Base-by-base conservation (phyloP, 2,888 invertebrate species). In the Phymatocera aterrima region DNA sequence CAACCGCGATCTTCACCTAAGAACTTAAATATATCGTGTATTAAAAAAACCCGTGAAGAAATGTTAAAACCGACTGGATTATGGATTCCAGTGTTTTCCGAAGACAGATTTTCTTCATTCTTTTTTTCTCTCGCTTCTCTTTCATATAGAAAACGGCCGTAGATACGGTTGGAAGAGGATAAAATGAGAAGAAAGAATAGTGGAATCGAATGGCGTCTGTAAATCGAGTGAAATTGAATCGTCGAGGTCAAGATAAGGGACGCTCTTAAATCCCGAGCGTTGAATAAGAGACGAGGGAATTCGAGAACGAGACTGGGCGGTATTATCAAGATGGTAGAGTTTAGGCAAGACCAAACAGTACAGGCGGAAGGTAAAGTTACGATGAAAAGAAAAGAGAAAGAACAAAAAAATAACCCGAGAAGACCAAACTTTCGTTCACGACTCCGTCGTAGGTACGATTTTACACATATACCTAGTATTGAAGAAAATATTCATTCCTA, bases 181-280 rank as follows among this genome's bases (percentile, higher is more conserved):
- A 2, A 61, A n/a, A 34, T n/a, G 15, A 4, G 15, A n/a, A 6
- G 3, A 34, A 43, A 43, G 46, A 68, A 24, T 12, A 1, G 2
- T 28, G 18, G n/a, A 24, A 68, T 48, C 31, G 48, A 46, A 21
- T 18, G 51, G 18, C 34, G 34, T 72, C 3, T 31, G 8, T 48
- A 28, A 68, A 43, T 72, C 51, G 72, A 10, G 8, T 72, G 72
- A 72, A 72, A 72, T 72, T 72, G 72, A 72, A 72, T 72, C 72
- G 72, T 72, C 72, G 72, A 18, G 48, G 28, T 43, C 5, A 18
- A 51, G 70, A 72, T 72, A 72, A 72, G 51, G 4, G 10, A 3
- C 34, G 48, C 31, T 72, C 48, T 72, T 51, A 51, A 72, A 72
- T 72, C 72, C 43, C 72, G 31, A 72, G 31, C 48, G 72, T 31